These are phyloP conservation scores for Calypte anna DNA, from an alignment of 2,113 vertebrate species.

Conservation along the genomic window DNA sequence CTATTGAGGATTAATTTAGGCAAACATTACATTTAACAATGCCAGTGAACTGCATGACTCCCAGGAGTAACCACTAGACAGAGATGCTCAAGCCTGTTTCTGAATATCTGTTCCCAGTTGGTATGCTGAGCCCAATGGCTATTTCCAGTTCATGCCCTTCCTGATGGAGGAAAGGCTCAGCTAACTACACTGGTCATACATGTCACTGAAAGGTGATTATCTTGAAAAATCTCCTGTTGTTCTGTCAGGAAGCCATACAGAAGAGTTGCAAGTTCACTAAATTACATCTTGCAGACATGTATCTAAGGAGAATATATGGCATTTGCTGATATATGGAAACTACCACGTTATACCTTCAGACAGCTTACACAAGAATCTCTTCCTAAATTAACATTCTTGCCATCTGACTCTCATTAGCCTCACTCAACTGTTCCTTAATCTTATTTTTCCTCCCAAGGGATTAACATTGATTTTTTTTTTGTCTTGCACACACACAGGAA, in stretches of 20 bases:
- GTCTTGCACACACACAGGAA: constrained; percentile 8
- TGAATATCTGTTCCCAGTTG: background rate
- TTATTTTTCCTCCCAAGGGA: constrained; percentile 26
- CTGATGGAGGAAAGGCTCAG: background rate
- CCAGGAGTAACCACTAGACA: background rate
- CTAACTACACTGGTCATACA: background rate
- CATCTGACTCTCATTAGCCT: constrained; percentile 56
- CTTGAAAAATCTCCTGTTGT: constrained; percentile 24
- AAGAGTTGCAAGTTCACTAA: constrained; percentile 18
- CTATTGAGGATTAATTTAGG: background rate
- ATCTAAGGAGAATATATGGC: background rate
- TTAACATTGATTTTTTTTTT: constrained; percentile 39
- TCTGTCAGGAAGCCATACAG: constrained; percentile 13
- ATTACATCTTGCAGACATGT: background rate
- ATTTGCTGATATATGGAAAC: background rate
- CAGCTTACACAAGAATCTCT: background rate
- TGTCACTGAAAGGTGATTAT: constrained; percentile 23
- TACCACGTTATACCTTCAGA: background rate
- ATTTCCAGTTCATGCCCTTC: background rate
- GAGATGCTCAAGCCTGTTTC: background rate
- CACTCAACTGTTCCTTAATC: constrained; percentile 36
- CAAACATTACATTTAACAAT: background rate
- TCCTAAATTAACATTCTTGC: constrained; percentile 49
- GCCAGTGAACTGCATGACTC: background rate
- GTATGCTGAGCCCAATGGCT: background rate